A percentile compares a stretch with the other conserved stretches of the same genome.
These are phyloP conservation scores for Vollenhovia emeryi DNA, from an alignment of 1,140 invertebrate species.

Conservation along the genomic window DNA sequence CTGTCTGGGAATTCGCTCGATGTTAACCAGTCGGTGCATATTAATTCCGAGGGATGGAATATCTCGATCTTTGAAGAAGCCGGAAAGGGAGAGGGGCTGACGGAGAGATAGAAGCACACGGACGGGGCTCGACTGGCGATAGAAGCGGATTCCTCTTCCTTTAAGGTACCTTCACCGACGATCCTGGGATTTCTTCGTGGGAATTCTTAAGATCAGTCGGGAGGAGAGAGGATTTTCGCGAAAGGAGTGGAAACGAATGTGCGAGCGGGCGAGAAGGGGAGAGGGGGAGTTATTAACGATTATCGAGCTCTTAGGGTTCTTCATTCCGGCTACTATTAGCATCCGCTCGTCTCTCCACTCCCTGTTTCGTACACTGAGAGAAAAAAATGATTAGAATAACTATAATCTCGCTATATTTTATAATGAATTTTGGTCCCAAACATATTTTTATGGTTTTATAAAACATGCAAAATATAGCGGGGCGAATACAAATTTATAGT, in stretches of 20 bases:
- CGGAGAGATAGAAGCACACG: background rate
- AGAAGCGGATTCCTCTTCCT: slow-evolving; percentile 52
- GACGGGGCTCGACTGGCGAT: slow-evolving; percentile 25
- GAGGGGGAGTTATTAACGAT: slow-evolving; percentile 71
- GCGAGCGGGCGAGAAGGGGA: background rate
- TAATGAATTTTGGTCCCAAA: too few relatives aligned
- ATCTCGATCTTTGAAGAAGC: slow-evolving; percentile 74
- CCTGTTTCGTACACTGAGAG: too few relatives aligned
- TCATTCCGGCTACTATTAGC: background rate
- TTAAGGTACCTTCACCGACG: slow-evolving; percentile 22
- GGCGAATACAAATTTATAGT: too few relatives aligned
- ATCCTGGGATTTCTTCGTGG: slow-evolving; percentile 71
- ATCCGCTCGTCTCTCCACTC: background rate
- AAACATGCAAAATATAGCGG: too few relatives aligned
- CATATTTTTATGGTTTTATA: too few relatives aligned
- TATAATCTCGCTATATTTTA: too few relatives aligned
- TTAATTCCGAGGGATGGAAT: slow-evolving; percentile 74
- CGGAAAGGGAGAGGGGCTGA: slow-evolving; percentile 46
- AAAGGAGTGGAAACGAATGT: background rate
- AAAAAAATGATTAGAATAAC: too few relatives aligned
- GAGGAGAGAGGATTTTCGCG: slow-evolving; percentile 54
- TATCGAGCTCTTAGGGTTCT: slow-evolving; percentile 65
- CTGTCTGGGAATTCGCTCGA: slow-evolving; percentile 73
- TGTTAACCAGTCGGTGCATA: slow-evolving; percentile 75
- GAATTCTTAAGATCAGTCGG: slow-evolving; percentile 70